Conservation (phyloP, 2,797 vertebrate genomes). For the Alauda arvensis region DNA sequence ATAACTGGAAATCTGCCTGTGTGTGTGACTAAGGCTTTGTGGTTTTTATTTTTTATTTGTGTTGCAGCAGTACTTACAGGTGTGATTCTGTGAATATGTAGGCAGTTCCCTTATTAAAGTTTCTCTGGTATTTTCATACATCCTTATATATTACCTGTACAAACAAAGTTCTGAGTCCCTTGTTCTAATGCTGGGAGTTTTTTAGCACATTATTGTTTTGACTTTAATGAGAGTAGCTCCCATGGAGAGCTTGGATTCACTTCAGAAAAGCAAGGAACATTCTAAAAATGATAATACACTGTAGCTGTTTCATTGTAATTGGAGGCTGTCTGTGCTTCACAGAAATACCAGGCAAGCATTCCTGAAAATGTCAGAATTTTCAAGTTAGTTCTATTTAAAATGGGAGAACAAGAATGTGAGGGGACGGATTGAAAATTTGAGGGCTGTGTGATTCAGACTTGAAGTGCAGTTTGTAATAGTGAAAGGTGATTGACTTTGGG, state of each 20-base stretch:
- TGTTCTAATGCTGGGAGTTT: not conserved
- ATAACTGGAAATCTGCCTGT: conserved; percentile 15
- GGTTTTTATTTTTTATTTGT: conserved; percentile 37
- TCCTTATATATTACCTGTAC: not conserved
- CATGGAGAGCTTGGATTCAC: conserved; percentile 35
- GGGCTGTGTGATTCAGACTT: not conserved
- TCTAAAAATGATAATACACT: conserved; percentile 20
- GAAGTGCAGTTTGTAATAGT: conserved; percentile 19
- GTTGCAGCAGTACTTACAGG: not conserved
- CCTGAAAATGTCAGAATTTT: conserved; percentile 48
- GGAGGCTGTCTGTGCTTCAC: conserved; percentile 23
- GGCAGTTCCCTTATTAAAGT: not conserved
- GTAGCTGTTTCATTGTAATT: conserved; percentile 33
- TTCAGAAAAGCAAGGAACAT: conserved; percentile 24
- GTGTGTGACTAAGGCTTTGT: not conserved
- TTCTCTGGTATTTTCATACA: not conserved
- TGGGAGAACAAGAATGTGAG: not conserved
- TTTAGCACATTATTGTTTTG: conserved; percentile 1
- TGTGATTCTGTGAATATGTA: not conserved
- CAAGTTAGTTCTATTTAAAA: conserved; percentile 27
- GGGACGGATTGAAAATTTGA: conserved; percentile 1
- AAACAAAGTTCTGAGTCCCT: not conserved
- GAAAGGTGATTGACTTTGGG: conserved; percentile 2
- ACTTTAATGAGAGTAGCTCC: not conserved
- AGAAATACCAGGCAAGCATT: conserved; percentile 32